A percentile compares a stretch with the other conserved stretches of the same genome.
These are phyloP conservation scores for Adelognathus sp. DNA, from an alignment of 2,888 invertebrate species.

Conservation along the genomic window DNA sequence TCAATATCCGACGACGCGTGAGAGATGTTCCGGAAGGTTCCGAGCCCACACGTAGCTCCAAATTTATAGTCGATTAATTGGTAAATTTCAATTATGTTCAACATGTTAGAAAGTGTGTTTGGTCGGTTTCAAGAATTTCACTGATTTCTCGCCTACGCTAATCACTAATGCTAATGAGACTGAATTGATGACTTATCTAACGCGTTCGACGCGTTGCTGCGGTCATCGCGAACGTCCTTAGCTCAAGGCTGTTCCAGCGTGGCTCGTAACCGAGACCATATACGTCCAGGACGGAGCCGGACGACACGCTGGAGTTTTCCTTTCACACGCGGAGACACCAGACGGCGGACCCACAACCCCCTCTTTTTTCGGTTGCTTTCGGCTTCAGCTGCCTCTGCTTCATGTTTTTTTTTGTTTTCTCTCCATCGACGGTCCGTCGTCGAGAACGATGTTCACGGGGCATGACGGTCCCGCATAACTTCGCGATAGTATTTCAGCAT, in stretches of 20 bases:
- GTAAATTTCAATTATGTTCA: neutral
- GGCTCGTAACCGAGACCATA: slow-evolving; percentile 27
- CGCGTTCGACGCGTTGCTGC: neutral
- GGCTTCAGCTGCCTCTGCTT: neutral
- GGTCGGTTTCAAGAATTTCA: neutral
- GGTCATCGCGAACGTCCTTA: slow-evolving; percentile 39
- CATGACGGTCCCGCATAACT: neutral
- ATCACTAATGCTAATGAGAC: neutral
- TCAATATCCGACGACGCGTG: too few relatives aligned
- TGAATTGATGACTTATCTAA: neutral
- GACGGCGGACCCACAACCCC: too few relatives aligned
- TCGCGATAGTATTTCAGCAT: too few relatives aligned
- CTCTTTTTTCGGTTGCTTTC: neutral
- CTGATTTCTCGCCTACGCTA: neutral
- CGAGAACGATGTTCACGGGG: neutral
- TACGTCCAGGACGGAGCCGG: slow-evolving; percentile 11
- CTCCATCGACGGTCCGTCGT: neutral
- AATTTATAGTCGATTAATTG: too few relatives aligned
- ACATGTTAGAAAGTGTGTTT: neutral
- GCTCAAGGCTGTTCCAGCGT: slow-evolving; percentile 37
- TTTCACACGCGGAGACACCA: slow-evolving; percentile 34
- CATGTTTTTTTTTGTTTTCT: neutral
- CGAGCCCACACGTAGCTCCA: too few relatives aligned
- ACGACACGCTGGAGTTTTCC: slow-evolving; percentile 36
- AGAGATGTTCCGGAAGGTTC: too few relatives aligned